Evolutionary conservation across 1,140 invertebrate genomes (phyloP), one percentile per base, ranked within the genome.

Genomic region (Metopolophium dirhodum): DNA sequence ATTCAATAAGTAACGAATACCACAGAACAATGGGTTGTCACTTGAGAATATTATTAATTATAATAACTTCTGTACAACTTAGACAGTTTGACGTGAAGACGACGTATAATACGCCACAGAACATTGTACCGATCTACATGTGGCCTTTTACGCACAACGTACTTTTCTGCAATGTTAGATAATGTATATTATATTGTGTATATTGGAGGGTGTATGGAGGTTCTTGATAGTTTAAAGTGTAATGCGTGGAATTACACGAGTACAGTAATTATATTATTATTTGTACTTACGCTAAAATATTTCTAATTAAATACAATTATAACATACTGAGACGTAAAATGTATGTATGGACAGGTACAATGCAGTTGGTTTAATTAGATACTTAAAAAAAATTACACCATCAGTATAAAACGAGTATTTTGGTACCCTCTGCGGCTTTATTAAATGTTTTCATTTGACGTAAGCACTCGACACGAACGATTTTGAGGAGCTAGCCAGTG

Each of bases 41-140:
- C 30, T n/a, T 77, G 61, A 77, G 61, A 77, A 77, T 77, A 77
- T n/a, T 77, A 77, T 77, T 77, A 77, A 77, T 77, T n/a, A 77
- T 77, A 77, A 77, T 77, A 77, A 77, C 61, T 77, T 77, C 61
- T n/a, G 61, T 77, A 77, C 14, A n/a, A 77, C 61, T n/a, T n/a
- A n/a, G 61, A 77, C 61, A 77, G 30, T 77, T 77, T 77, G 61
- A 77, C 61, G 11, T n/a, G n/a, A n/a, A 77, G 18, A 77, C 30
- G 30, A 4, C 14, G 14, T n/a, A n/a, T 77, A 68, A 18, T 77
- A 77, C 14, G 4, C 61, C 61, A 18, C 18, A 7, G 14, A 77
- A 77, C 61, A 77, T 77, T 18, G 14, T 77, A 77, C 61, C 30
- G n/a, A n/a, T 77, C 30, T n/a, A 4, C 61, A 77, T 77, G n/a